These are phyloP conservation scores for Terebella lapidaria DNA, from an alignment of 2,888 invertebrate species.

Conservation along the genomic window DNA sequence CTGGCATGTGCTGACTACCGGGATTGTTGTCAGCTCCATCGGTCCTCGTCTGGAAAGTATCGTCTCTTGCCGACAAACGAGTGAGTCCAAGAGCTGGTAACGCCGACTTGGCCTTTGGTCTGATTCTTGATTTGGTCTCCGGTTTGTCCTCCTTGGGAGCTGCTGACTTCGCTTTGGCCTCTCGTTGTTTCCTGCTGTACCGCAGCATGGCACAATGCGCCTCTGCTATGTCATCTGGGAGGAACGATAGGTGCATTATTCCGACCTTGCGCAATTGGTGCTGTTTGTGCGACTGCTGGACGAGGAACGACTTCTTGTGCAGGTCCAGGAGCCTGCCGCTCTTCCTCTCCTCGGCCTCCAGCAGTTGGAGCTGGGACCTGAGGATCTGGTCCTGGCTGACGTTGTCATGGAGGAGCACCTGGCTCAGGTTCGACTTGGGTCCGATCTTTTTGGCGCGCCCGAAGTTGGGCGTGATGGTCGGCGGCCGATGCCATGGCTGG, in stretches of 20 bases:
- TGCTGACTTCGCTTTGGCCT: background rate
- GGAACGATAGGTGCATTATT: background rate
- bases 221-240: background rate
- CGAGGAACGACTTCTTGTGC: constrained; percentile 24
- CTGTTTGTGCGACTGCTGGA: constrained; percentile 8
- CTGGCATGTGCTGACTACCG: too few species aligned
- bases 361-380: constrained; percentile 32
- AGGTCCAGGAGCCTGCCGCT: constrained; percentile 29
- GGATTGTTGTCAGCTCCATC: too few species aligned
- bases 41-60: too few species aligned
- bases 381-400: constrained; percentile 42
- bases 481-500: constrained; percentile 25
- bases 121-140: background rate
- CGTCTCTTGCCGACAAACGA: too few species aligned
- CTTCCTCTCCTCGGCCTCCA: constrained; percentile 32
- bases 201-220: background rate
- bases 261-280: background rate
- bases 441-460: constrained; percentile 29
- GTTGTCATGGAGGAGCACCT: constrained; percentile 43
- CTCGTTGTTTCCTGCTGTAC: background rate
- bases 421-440: constrained; percentile 37
- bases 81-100: background rate
- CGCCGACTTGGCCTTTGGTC: background rate
- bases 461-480: constrained; percentile 39
- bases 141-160: too few species aligned